Base-by-base conservation (phyloP, 2,113 vertebrate genomes). In the Holacanthus passer region DNA sequence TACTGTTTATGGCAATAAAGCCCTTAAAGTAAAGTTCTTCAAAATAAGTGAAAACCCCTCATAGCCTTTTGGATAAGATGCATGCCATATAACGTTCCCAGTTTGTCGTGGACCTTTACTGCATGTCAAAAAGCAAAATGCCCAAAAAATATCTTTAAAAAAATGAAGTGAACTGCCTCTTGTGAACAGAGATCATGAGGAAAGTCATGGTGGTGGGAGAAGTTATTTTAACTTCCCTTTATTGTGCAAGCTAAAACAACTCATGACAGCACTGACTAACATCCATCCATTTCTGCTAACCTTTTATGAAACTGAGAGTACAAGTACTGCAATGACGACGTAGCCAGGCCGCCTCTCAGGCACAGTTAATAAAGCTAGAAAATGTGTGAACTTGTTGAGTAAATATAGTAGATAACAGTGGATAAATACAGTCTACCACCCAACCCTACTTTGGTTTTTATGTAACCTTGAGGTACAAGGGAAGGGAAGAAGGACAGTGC, bases 181-280 rank as follows among this genome's bases (percentile, higher is more conserved):
- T 2, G 12, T 69, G 78, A 67, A 2, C 37, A 50, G 22, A 31
- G 19, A 80, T 86, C 79, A 80, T 29, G 83, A 35, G 75, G 47
- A 72, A 27, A 80, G 74, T 64, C 60, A 70, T 55, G 4, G 4
- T 65, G 32, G 11, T 55, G 27, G 27, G 56, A 79, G 77, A 81
- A 79, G 74, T 79, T n/a, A 47, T 29, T 55, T 37, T 35, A n/a
- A 89, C 79, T 83, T 91, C 77, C 64, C 74, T 39, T 73, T 76
- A 31, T 71, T 85, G 71, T 53, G 62, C 67, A 76, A 81, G 65
- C 24, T 66, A 19, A n/a, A 75, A 31, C 20, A 67, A 43, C 70
- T 79, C 12, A 4, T 64, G 55, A n/a, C 32, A 69, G 50, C 7
- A 32, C 11, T 32, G 58, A 73, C 73, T 29, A 27, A 53, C 65